A percentile compares a stretch with the other conserved stretches of the same genome.
These are phyloP conservation scores for Brachyistius frenatus DNA, from an alignment of 2,113 vertebrate genomes.

Conservation along the genomic window DNA sequence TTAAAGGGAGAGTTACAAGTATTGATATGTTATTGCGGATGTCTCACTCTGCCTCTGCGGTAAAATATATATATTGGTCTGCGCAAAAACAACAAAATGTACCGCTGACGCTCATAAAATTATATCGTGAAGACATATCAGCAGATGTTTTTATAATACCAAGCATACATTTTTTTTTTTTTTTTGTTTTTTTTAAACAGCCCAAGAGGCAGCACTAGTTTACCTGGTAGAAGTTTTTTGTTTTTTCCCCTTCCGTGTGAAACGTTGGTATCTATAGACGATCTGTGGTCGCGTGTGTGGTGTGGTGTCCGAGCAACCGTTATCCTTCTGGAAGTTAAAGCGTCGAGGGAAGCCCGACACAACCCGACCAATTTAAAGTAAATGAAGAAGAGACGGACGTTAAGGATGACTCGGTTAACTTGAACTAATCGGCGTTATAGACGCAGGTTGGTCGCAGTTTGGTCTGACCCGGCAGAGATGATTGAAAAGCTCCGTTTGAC, in stretches of 20 bases:
- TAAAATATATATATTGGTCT: background rate
- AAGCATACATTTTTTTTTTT: no score
- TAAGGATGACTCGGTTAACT: background rate
- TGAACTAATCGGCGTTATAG: background rate
- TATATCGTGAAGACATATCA: background rate
- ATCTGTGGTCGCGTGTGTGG: background rate
- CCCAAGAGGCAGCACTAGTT: background rate
- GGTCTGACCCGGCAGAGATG: conserved; percentile 14
- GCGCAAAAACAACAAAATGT: no score
- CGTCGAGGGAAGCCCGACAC: background rate
- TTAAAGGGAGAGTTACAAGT: background rate
- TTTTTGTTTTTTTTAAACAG: no score
- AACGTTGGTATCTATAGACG: background rate
- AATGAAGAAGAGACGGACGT: background rate
- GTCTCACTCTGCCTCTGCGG: conserved; percentile 28
- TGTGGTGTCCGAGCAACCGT: conserved; percentile 63
- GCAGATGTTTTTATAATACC: fast-evolving
- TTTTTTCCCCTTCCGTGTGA: background rate
- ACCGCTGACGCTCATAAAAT: fast-evolving
- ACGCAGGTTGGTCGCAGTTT: background rate
- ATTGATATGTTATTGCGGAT: fast-evolving
- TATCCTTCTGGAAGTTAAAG: no score
- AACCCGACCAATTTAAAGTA: background rate
- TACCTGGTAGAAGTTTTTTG: background rate
- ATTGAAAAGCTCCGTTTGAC: conserved; percentile 74